These are phyloP conservation scores for Osedax fenrisi DNA, from an alignment of 2,888 invertebrate species.

Conservation along the genomic window DNA sequence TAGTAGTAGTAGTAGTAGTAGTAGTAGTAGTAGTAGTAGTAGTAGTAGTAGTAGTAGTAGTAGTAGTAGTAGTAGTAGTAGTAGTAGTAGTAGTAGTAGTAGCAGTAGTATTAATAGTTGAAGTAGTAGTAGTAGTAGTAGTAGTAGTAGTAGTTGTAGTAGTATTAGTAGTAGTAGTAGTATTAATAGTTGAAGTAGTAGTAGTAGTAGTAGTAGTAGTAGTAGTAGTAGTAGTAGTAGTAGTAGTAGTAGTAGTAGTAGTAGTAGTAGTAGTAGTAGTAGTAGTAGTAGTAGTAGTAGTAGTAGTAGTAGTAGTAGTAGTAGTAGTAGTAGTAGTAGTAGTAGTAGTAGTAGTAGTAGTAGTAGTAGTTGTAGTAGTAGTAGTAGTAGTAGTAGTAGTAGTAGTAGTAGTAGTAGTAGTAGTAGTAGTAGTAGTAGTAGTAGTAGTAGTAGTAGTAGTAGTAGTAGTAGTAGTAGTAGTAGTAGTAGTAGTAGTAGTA, in stretches of 20 bases:
- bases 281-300: background rate
- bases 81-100: constrained; percentile 2
- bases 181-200: no score
- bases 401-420: background rate
- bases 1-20: background rate
- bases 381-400: constrained; percentile 4
- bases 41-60: constrained; percentile 1
- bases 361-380: background rate
- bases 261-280: background rate
- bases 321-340: constrained; percentile 11
- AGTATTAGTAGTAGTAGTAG: no score
- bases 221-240: background rate
- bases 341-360: background rate
- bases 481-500: constrained; percentile 2
- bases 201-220: constrained; percentile 3
- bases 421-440: background rate
- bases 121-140: constrained; percentile 15
- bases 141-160: background rate
- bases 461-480: background rate
- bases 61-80: constrained; percentile 4
- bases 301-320: background rate
- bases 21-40: background rate
- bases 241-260: background rate
- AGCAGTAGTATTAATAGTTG: background rate
- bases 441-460: constrained; percentile 3